phyloP scores from a whole-genome alignment of 2,888 invertebrate genomes.

The Chymomyza amoena region DNA sequence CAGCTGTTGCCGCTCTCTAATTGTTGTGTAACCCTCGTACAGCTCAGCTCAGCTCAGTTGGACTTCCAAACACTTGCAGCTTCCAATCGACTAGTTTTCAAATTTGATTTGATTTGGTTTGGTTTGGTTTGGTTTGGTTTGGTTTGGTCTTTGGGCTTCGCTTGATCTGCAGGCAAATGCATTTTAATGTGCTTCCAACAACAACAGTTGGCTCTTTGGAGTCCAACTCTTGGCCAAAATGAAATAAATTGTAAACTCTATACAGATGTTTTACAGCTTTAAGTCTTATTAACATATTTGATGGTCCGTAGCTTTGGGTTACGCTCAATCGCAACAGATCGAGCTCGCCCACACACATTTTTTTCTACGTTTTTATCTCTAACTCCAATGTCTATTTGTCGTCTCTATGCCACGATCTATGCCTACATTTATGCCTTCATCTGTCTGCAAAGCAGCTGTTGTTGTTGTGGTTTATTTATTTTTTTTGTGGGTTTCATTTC shows the following conservation, averaged over 20 bases:
- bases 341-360: constrained; percentile 63
- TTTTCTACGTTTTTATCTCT: background rate
- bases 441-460: background rate
- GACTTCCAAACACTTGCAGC: no score
- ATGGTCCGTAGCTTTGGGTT: constrained; percentile 41
- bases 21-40: background rate
- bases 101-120: no score
- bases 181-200: constrained; percentile 43
- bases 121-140: no score
- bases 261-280: constrained; percentile 52
- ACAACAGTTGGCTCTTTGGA: background rate
- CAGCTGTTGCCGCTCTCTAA: background rate
- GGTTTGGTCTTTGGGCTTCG: background rate
- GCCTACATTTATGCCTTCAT: background rate
- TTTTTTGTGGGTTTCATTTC: background rate
- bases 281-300: constrained; percentile 71
- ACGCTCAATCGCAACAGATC: constrained; percentile 28
- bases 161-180: background rate
- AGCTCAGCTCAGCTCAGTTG: background rate
- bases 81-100: background rate
- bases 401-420: background rate
- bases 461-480: background rate
- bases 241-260: background rate
- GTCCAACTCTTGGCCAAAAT: background rate
- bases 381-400: background rate